Conservation (phyloP, 1,140 invertebrate species). For the Solenopsis fugax region DNA sequence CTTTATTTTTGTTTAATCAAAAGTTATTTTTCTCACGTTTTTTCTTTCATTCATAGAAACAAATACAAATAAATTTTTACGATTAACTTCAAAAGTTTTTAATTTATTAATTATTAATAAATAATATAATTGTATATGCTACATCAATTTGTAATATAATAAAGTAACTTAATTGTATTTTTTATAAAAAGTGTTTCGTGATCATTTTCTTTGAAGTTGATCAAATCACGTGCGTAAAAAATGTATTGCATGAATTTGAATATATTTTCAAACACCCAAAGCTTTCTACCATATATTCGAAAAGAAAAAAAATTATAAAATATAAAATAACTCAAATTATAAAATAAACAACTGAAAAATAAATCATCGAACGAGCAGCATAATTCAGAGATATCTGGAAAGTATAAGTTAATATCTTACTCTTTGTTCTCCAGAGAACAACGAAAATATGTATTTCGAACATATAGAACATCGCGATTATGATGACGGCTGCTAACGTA, state of each 20-base stretch:
- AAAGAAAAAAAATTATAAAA: background rate
- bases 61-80: background rate
- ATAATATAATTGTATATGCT: background rate
- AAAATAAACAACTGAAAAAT: background rate
- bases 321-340: background rate
- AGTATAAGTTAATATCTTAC: conserved; percentile 85
- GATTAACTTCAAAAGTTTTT: background rate
- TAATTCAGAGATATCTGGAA: background rate
- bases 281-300: background rate
- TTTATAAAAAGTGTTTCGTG: too few species aligned
- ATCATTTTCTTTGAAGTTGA: background rate
- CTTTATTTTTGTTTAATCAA: background rate
- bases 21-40: background rate
- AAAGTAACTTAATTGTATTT: too few species aligned
- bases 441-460: conserved; percentile 92
- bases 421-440: conserved; percentile 94
- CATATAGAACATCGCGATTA: conserved; percentile 93
- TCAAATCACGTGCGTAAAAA: background rate
- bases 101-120: background rate
- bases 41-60: background rate
- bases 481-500: conserved; percentile 92
- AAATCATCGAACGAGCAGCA: background rate
- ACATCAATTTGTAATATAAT: background rate
- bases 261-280: background rate
- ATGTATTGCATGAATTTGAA: background rate